These are phyloP conservation scores for Phoenoteleia sp. DNA, from an alignment of 2,888 invertebrate genomes.

Conservation along the genomic window DNA sequence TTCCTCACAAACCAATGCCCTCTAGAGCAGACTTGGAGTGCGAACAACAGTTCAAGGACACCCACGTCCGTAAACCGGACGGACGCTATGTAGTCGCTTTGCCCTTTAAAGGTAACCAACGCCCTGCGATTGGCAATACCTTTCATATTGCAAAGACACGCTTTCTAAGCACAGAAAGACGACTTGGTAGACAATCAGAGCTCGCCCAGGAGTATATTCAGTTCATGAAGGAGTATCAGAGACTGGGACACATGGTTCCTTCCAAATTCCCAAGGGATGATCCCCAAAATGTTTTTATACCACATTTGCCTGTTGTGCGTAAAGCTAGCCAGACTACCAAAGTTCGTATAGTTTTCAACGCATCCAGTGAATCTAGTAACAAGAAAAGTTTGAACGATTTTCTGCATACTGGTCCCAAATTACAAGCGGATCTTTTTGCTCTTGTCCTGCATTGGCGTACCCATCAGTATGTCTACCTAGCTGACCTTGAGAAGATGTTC, in stretches of 20 bases:
- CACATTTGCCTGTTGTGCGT: constrained; percentile 1
- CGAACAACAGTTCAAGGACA: background rate
- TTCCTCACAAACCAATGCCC: background rate
- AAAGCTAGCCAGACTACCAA: background rate
- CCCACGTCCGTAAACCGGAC: background rate
- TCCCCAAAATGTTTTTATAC: no score
- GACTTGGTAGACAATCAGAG: background rate
- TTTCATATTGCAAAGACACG: no score
- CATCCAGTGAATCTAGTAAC: background rate
- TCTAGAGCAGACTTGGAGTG: background rate
- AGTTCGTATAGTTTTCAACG: background rate
- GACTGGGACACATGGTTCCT: background rate
- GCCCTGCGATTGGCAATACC: background rate
- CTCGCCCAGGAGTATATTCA: background rate
- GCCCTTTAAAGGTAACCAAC: background rate
- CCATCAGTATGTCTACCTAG: background rate
- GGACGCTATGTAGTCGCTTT: background rate
- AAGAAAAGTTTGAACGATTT: background rate
- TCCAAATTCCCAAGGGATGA: background rate
- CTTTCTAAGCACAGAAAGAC: no score
- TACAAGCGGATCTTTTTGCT: background rate
- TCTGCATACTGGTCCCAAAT: background rate
- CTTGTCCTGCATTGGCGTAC: background rate
- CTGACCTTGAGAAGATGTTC: constrained; percentile 13
- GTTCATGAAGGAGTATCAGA: background rate